Percentiles rank a stretch among this genome's conserved stretches.
Conservation (phyloP, 2,888 invertebrate species). For the Andrena minutula region DNA sequence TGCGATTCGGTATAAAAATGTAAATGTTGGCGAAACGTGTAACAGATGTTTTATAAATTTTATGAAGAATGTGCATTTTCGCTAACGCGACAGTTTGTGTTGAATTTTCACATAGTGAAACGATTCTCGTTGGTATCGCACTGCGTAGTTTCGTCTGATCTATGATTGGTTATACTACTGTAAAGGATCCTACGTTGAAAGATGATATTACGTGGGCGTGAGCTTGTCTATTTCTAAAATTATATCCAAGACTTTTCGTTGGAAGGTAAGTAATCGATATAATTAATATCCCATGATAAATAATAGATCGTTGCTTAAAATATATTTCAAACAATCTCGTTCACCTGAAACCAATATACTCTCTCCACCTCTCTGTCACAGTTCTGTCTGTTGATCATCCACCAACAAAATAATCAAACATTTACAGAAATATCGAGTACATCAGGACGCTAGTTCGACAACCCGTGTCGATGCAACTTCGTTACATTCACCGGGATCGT, state of each 20-base stretch:
- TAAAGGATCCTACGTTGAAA: background rate
- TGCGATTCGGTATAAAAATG: background rate
- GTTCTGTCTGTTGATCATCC: slow-evolving; percentile 10
- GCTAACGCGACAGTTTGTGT: background rate
- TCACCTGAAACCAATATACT: background rate
- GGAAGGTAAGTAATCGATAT: background rate
- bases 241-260: background rate
- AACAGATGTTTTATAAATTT: background rate
- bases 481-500: background rate
- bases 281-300: too few species aligned
- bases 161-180: slow-evolving; percentile 7
- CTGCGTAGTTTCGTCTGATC: background rate
- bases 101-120: background rate
- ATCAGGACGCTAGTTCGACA: background rate
- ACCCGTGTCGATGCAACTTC: slow-evolving; percentile 13
- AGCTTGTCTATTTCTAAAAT: background rate
- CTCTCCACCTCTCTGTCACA: background rate
- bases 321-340: background rate
- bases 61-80: background rate
- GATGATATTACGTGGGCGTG: background rate
- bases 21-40: background rate
- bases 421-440: slow-evolving; percentile 3
- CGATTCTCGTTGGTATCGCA: background rate
- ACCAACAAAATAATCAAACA: slow-evolving; percentile 7
- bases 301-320: too few species aligned